phyloP scores from a whole-genome alignment of 2,797 vertebrate species.

The Erpetoichthys calabaricus region DNA sequence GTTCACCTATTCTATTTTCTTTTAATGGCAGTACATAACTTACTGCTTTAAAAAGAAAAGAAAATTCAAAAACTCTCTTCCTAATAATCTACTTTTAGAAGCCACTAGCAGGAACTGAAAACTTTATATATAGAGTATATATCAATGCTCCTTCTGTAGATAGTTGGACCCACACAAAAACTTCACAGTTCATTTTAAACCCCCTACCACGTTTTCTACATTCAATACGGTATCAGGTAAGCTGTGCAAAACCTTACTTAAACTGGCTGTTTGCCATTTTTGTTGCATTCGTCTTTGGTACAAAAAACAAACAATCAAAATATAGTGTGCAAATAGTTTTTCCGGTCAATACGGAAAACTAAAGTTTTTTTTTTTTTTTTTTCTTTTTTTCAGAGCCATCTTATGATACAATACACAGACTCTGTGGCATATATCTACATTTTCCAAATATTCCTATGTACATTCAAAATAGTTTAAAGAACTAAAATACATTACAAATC shows the following conservation, averaged over 20 bases:
- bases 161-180: conserved; percentile 96
- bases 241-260: conserved; percentile 99
- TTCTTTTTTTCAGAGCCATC: conserved; percentile 96
- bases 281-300: conserved; percentile 99
- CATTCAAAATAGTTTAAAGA: conserved; percentile 85
- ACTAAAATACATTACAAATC: conserved; percentile 77
- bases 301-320: conserved; percentile 87
- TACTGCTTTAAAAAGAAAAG: conserved; percentile 34
- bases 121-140: conserved; percentile 57
- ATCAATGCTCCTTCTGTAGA: conserved; percentile 93
- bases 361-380: conserved; percentile 76
- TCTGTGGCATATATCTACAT: conserved; percentile 99
- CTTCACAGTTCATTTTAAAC: conserved; percentile 98
- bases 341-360: conserved; percentile 60
- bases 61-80: conserved; percentile 51
- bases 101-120: conserved; percentile 62
- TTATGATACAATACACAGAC: conserved; percentile 96
- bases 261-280: conserved; percentile 96
- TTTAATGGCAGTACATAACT: conserved; percentile 33
- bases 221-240: conserved; percentile 99
- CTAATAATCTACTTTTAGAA: conserved; percentile 69
- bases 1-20: conserved; percentile 28
- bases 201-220: conserved; percentile 93
- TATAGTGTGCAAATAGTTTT: conserved; percentile 98
- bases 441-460: conserved; percentile 90